Evolutionary conservation across 1,140 invertebrate genomes (phyloP).

Genomic region (Musca domestica): DNA sequence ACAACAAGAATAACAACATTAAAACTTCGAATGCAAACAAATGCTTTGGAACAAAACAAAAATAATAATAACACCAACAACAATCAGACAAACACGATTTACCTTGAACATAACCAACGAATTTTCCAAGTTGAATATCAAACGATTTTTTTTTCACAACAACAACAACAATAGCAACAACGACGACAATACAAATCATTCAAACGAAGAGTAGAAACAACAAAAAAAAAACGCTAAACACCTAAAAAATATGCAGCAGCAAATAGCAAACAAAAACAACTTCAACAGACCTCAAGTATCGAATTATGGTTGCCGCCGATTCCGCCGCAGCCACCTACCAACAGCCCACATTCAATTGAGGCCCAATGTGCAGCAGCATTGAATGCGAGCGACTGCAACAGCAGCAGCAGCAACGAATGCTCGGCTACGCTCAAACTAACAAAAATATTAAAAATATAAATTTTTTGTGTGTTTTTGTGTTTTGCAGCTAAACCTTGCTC

Average conservation of each 20-base stretch:
- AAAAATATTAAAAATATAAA: slow-evolving; percentile 11
- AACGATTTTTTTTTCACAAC: neutral
- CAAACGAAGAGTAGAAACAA: no score
- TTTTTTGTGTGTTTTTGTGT: slow-evolving; percentile 6
- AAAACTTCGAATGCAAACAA: neutral
- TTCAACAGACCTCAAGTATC: slow-evolving; percentile 2
- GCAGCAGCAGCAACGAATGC: neutral
- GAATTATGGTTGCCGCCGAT: slow-evolving; percentile 4
- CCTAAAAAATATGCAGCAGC: no score
- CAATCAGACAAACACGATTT: neutral
- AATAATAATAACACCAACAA: neutral
- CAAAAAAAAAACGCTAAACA: no score
- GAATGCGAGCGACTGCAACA: neutral
- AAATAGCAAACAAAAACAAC: no score
- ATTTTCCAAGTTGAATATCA: slow-evolving; percentile 17
- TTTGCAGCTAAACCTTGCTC: slow-evolving; percentile 27
- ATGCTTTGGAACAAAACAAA: neutral
- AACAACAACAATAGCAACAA: neutral
- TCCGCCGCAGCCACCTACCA: no score
- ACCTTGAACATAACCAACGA: slow-evolving; percentile 21
- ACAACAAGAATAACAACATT: neutral
- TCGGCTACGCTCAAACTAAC: neutral
- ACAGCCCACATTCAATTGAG: slow-evolving; percentile 16
- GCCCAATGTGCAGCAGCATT: slow-evolving; percentile 3
- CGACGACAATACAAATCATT: neutral